Evolutionary conservation across 2,888 invertebrate genomes (phyloP).

Genomic region (Watsonalla binaria): DNA sequence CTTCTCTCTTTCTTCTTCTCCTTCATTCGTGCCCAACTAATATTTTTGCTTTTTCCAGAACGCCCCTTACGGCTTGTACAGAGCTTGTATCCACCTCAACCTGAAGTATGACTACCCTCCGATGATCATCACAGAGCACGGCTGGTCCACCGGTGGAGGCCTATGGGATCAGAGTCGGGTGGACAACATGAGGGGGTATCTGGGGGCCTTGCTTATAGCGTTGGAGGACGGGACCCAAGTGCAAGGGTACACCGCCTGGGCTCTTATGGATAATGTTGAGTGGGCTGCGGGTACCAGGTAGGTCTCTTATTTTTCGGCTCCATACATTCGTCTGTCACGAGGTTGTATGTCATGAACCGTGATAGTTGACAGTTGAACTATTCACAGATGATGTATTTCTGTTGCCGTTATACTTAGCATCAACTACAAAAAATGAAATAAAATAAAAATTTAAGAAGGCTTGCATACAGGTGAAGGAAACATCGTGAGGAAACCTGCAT

Average conservation of each 20-base stretch:
- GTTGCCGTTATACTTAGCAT: too few species aligned
- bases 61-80: slow-evolving; percentile 61
- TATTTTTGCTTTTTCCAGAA: slow-evolving; percentile 34
- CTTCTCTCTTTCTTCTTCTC: too few species aligned
- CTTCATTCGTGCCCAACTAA: too few species aligned
- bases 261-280: slow-evolving; percentile 83
- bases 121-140: slow-evolving; percentile 78
- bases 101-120: slow-evolving; percentile 46
- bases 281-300: slow-evolving; percentile 79
- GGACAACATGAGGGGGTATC: slow-evolving; percentile 53
- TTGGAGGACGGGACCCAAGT: slow-evolving; percentile 70
- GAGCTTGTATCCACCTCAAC: slow-evolving; percentile 48
- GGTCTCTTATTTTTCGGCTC: too few species aligned
- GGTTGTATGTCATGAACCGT: too few species aligned
- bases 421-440: too few species aligned
- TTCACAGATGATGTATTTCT: too few species aligned
- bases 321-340: too few species aligned
- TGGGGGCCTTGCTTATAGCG: slow-evolving; percentile 66
- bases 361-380: too few species aligned
- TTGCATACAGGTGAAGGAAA: too few species aligned
- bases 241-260: slow-evolving; percentile 80
- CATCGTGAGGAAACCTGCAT: too few species aligned
- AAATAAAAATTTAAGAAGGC: too few species aligned
- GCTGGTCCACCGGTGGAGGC: slow-evolving; percentile 68
- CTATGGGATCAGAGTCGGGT: slow-evolving; percentile 63